Percentiles rank a stretch among this genome's conserved stretches.
Conservation (phyloP, 2,797 vertebrate species). For the Cyclura pinguis region DNA sequence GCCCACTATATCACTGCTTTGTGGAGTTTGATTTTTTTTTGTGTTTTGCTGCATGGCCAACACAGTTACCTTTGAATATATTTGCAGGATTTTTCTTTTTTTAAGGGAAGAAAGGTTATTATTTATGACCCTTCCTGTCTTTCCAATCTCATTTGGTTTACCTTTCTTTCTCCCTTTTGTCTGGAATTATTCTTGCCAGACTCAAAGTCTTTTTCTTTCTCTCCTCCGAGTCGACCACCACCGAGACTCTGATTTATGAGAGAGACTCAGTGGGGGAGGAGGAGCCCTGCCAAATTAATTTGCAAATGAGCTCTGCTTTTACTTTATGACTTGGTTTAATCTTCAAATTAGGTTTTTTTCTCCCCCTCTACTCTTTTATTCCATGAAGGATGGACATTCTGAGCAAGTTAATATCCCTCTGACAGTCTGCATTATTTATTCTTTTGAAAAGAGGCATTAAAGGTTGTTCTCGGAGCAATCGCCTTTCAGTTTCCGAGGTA, state of each 20-base stretch:
- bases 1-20: too few species aligned
- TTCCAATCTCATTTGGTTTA: neutral
- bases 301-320: slow-evolving; percentile 39
- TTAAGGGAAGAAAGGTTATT: neutral
- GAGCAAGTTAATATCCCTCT: neutral
- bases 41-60: too few species aligned
- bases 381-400: slow-evolving; percentile 25
- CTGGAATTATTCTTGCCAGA: slow-evolving; percentile 7
- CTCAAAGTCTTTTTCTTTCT: too few species aligned
- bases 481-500: slow-evolving; percentile 39
- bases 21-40: too few species aligned
- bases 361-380: neutral
- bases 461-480: slow-evolving; percentile 22
- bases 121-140: neutral
- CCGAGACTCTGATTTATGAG: slow-evolving; percentile 23
- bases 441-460: slow-evolving; percentile 18
- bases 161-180: neutral
- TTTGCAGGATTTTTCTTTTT: neutral
- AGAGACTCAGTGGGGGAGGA: neutral
- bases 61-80: too few species aligned
- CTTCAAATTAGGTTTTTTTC: slow-evolving; percentile 27
- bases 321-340: slow-evolving; percentile 42
- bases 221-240: neutral
- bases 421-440: slow-evolving; percentile 31
- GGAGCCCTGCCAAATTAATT: neutral